These are phyloP conservation scores for Aporophyla nigra DNA, from an alignment of 2,888 invertebrate species.

Conservation along the genomic window DNA sequence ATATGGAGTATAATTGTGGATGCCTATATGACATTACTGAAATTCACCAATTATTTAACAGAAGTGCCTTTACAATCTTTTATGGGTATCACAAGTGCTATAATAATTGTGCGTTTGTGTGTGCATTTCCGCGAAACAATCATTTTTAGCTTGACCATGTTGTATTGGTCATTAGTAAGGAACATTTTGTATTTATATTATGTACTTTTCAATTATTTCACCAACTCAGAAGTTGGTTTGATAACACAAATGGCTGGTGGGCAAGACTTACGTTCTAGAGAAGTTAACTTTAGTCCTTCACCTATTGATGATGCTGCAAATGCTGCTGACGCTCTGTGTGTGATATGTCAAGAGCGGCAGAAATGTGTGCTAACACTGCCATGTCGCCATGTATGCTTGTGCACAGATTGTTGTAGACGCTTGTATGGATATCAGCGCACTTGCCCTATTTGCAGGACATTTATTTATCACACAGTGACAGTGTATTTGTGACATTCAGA, in stretches of 20 bases:
- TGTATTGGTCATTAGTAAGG: slow-evolving; percentile 82
- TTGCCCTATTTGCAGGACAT: slow-evolving; percentile 90
- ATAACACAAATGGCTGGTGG: slow-evolving; percentile 81
- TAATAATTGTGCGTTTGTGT: slow-evolving; percentile 81
- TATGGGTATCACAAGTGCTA: slow-evolving; percentile 83
- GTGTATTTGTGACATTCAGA: slow-evolving; percentile 86
- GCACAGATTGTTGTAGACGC: slow-evolving; percentile 88
- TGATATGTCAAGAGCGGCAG: slow-evolving; percentile 90
- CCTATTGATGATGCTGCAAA: slow-evolving; percentile 75
- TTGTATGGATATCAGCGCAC: slow-evolving; percentile 88
- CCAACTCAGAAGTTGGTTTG: slow-evolving; percentile 83
- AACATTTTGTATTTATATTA: slow-evolving; percentile 84
- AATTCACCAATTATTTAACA: slow-evolving; percentile 85
- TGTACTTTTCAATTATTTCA: slow-evolving; percentile 82
- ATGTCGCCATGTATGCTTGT: slow-evolving; percentile 90
- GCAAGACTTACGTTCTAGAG: slow-evolving; percentile 74
- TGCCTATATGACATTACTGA: slow-evolving; percentile 81
- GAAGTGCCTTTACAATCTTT: slow-evolving; percentile 89
- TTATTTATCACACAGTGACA: slow-evolving; percentile 90
- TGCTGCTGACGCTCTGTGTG: slow-evolving; percentile 85
- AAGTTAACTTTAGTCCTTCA: slow-evolving; percentile 63
- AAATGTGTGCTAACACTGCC: slow-evolving; percentile 91
- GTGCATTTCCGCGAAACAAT: slow-evolving; percentile 81
- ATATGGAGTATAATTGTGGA: slow-evolving; percentile 73
- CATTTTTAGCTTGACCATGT: slow-evolving; percentile 68